These are phyloP conservation scores for Ceratoteleas bidentatus DNA, from an alignment of 1,140 invertebrate genomes.

Conservation along the genomic window DNA sequence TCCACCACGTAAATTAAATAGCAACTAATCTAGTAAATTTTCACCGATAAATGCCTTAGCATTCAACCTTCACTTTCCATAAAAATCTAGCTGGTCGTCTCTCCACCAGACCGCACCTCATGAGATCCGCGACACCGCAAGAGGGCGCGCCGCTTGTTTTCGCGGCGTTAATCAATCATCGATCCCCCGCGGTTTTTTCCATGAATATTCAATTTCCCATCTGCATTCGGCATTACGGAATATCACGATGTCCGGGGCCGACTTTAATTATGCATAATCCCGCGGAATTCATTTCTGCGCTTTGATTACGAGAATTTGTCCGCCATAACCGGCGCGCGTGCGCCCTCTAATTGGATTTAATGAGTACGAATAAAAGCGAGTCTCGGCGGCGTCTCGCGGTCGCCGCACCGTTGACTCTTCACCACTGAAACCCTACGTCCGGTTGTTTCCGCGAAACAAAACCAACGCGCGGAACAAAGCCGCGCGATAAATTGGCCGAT, in stretches of 20 bases:
- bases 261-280: slow-evolving; percentile 57
- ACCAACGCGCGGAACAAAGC: slow-evolving; percentile 1
- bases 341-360: slow-evolving; percentile 44
- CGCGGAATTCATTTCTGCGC: slow-evolving; percentile 48
- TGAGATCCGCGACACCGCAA: slow-evolving; percentile 13
- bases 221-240: slow-evolving; percentile 45
- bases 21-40: too few relatives aligned
- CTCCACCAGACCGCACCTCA: too few relatives aligned
- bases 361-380: slow-evolving; percentile 37
- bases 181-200: slow-evolving; percentile 34
- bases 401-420: too few relatives aligned
- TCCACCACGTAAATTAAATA: too few relatives aligned
- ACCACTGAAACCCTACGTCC: too few relatives aligned
- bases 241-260: slow-evolving; percentile 21
- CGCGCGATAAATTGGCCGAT: slow-evolving; percentile 48
- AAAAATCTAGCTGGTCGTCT: too few relatives aligned
- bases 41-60: too few relatives aligned
- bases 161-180: slow-evolving; percentile 46
- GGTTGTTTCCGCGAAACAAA: too few relatives aligned
- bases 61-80: too few relatives aligned
- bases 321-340: slow-evolving; percentile 10
- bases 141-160: slow-evolving; percentile 29
- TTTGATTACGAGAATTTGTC: slow-evolving; percentile 54
- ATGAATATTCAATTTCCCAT: slow-evolving; percentile 59
- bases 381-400: too few relatives aligned